Percentiles rank a stretch among this genome's conserved stretches.
Evolutionary conservation across 2,888 invertebrate genomes (phyloP).

Genomic region (Tetheella fluctuosa): DNA sequence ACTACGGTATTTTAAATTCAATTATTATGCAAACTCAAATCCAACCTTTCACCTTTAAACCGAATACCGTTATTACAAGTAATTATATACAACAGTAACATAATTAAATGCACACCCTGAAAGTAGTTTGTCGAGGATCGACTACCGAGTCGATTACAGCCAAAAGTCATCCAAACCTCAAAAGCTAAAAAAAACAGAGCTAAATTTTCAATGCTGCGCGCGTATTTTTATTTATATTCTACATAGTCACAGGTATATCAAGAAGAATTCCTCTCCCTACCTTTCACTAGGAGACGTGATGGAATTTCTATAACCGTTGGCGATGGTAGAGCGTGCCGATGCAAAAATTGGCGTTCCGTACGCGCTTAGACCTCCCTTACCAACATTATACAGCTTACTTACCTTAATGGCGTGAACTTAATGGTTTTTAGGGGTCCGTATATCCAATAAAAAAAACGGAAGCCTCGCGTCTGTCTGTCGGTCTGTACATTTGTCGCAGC

Average conservation of each 20-base stretch:
- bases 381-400: conserved; percentile 3
- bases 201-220: background rate
- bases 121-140: too few species aligned
- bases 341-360: conserved; percentile 49
- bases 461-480: too few species aligned
- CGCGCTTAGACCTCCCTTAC: conserved; percentile 20
- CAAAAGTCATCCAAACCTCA: too few species aligned
- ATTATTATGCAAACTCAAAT: background rate
- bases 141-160: too few species aligned
- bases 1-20: conserved; percentile 1
- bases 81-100: too few species aligned
- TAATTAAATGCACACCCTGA: too few species aligned
- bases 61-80: too few species aligned
- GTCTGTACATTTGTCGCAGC: too few species aligned
- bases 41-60: background rate
- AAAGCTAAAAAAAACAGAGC: too few species aligned
- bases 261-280: background rate
- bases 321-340: conserved; percentile 40
- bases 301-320: conserved; percentile 48
- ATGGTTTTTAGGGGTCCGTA: too few species aligned
- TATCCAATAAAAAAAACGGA: too few species aligned
- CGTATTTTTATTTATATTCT: background rate
- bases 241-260: background rate
- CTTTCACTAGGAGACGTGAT: conserved; percentile 21
- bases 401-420: background rate